Evolutionary conservation across 2,888 invertebrate genomes (phyloP), one percentile per base, ranked within the genome.

Genomic region (Pterostichus niger): DNA sequence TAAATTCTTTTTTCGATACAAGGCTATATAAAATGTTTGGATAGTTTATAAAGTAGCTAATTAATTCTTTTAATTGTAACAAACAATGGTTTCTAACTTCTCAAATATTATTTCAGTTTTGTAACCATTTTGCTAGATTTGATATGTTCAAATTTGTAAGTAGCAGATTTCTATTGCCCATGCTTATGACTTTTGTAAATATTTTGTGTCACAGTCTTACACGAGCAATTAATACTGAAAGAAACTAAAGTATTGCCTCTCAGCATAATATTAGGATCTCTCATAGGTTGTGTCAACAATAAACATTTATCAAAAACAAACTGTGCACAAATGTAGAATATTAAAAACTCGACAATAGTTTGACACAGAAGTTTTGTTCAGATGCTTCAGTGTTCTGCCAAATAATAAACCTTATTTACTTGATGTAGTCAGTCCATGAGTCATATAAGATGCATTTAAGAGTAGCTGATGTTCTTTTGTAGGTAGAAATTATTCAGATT

Each of bases 281-380:
- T 82, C 75, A 82, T 82, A 75, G 82, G 82, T 82, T 82, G 82
- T 82, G 82, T 75, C 75, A 81, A 81, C 17, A 77, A 49, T 80
- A 40, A 40, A 40, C 40, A 71, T 71, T 52, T 80, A 54, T 56
- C 52, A 82, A 80, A 78, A 78, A 49, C 5, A 75, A 59, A 64
- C 75, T 59, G 73, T 81, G 82, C 82, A 82, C 82, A 82, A 82
- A 82, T 61, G 82, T 82, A 82, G 82, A 49, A 44, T 61, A 80
- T 40, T 68, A 56, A 40, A 54, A 73, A 73, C 61, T 78, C 46
- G 82, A 82, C 82, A 82, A 82, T 82, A 82, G 81, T 61, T 61
- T 75, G 46, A 75, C 61, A 78, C 78, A 40, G 64, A 68, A 64
- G n/a, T 44, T 82, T 17, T 59, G 44, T 75, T 75, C 13, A 81